A percentile compares a stretch with the other conserved stretches of the same genome.
Conservation (phyloP, 2,888 invertebrate species). For the Luffia ferchaultella region DNA sequence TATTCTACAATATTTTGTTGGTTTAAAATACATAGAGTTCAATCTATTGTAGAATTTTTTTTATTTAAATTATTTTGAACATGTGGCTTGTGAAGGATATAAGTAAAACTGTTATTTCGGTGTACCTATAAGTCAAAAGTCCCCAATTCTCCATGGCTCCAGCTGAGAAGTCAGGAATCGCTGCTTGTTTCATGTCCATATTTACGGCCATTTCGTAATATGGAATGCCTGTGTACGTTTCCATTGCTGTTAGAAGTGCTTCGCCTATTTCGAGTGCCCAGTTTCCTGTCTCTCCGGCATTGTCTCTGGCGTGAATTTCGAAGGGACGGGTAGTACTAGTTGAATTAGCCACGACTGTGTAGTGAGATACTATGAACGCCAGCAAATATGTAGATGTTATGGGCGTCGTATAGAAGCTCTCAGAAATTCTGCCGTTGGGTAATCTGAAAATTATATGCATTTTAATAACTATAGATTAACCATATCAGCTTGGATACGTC, state of each 20-base stretch:
- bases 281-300: conserved; percentile 38
- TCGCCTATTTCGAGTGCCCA: conserved; percentile 54
- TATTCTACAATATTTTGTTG: no score
- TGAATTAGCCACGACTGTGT: conserved; percentile 31
- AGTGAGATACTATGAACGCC: conserved; percentile 86
- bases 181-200: conserved; percentile 73
- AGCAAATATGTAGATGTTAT: conserved; percentile 84
- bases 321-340: conserved; percentile 31
- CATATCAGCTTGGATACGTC: no score
- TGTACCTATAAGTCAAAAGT: conserved; percentile 76
- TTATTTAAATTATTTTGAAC: no score
- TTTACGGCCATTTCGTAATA: conserved; percentile 59
- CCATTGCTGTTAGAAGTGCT: conserved; percentile 56
- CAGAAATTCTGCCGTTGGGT: conserved; percentile 28
- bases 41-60: no score
- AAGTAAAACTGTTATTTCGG: background rate
- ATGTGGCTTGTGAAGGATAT: background rate
- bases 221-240: conserved; percentile 58
- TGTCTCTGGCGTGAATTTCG: conserved; percentile 47
- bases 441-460: conserved; percentile 23
- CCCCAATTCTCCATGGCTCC: conserved; percentile 92
- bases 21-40: no score
- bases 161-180: conserved; percentile 80
- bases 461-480: no score
- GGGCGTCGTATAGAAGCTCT: conserved; percentile 64